Conservation (phyloP, 2,888 invertebrate species). For the Ryuthela nishihirai region DNA sequence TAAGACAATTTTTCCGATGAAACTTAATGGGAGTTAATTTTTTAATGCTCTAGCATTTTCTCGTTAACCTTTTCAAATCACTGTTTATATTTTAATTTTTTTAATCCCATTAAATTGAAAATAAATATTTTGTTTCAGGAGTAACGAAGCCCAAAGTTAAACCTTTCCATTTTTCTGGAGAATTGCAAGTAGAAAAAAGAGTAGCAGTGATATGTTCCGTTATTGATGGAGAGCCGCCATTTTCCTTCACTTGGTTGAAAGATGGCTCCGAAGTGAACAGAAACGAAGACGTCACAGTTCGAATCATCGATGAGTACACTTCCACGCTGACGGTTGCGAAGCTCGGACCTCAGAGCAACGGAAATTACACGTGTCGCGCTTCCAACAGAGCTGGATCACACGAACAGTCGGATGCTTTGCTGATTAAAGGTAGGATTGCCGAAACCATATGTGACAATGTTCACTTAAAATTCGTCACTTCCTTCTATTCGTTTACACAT, state of each 20-base stretch:
- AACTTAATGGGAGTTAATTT: no score
- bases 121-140: no score
- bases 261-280: slow-evolving; percentile 4
- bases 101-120: no score
- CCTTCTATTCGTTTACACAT: no score
- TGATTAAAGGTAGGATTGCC: slow-evolving; percentile 21
- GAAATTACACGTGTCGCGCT: slow-evolving; percentile 33
- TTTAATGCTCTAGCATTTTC: no score
- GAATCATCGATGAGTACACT: slow-evolving; percentile 4
- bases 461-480: no score
- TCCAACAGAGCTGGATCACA: slow-evolving; percentile 11
- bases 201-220: slow-evolving; percentile 7
- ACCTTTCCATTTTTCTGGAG: slow-evolving; percentile 10
- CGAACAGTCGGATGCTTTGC: slow-evolving; percentile 9
- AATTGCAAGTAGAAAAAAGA: slow-evolving; percentile 5
- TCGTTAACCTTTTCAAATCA: no score
- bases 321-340: slow-evolving; percentile 15
- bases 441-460: no score
- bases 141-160: not conserved
- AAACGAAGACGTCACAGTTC: not conserved
- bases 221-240: slow-evolving; percentile 31
- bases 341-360: slow-evolving; percentile 17
- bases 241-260: slow-evolving; percentile 36
- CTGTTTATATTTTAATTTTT: no score
- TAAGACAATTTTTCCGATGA: no score